These are phyloP conservation scores for Microplitis manilae DNA, from an alignment of 2,888 invertebrate species.

Conservation along the genomic window DNA sequence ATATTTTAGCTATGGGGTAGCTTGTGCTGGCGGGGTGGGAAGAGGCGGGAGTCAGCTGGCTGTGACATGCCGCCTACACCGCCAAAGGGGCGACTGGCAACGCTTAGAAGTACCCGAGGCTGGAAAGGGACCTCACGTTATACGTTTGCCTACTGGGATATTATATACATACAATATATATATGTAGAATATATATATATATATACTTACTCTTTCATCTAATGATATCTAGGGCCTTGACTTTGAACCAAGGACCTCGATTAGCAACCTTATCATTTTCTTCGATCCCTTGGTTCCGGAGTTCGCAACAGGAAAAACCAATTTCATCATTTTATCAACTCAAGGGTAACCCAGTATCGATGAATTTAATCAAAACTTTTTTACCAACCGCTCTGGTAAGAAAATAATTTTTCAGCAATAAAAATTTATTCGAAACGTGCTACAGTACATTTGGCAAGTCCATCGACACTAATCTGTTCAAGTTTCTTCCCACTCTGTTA, in stretches of 20 bases:
- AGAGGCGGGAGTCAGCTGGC: conserved; percentile 69
- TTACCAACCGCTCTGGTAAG: neutral
- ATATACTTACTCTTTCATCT: conserved; percentile 61
- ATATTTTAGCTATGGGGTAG: conserved; percentile 69
- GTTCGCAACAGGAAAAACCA: neutral
- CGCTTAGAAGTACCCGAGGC: conserved; percentile 66
- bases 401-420: conserved; percentile 10
- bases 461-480: conserved; percentile 45
- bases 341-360: neutral
- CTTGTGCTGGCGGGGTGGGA: conserved; percentile 52
- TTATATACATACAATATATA: neutral
- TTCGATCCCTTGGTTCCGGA: conserved; percentile 13
- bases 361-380: conserved; percentile 1
- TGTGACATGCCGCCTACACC: conserved; percentile 70
- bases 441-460: conserved; percentile 36
- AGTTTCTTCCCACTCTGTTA: conserved; percentile 50
- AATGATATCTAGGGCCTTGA: conserved; percentile 62
- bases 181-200: conserved; percentile 12
- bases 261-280: conserved; percentile 38
- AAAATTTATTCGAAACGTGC: neutral
- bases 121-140: conserved; percentile 60
- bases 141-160: conserved; percentile 22
- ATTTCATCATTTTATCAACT: neutral
- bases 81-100: conserved; percentile 67
- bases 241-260: conserved; percentile 46